Conservation (phyloP, 2,888 invertebrate genomes). For the Pharmacophagus antenor region DNA sequence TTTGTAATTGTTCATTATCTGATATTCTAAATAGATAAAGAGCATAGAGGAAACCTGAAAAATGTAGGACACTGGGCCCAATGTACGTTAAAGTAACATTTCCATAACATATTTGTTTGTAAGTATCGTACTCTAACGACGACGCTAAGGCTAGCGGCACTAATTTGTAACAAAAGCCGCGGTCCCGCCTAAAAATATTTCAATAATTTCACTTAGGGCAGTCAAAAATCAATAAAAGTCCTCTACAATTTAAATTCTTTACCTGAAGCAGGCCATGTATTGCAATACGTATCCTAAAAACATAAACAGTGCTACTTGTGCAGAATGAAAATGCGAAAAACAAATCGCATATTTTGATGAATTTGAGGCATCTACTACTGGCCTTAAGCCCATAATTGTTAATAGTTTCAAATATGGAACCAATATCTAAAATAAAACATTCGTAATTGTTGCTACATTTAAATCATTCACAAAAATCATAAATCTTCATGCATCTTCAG, state of each 20-base stretch:
- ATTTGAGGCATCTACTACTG: constrained; percentile 83
- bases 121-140: constrained; percentile 67
- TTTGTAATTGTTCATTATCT: constrained; percentile 91
- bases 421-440: constrained; percentile 80
- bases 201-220: neutral
- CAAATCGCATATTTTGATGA: constrained; percentile 81
- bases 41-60: constrained; percentile 86
- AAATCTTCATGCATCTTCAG: neutral
- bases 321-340: constrained; percentile 85
- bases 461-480: neutral
- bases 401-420: constrained; percentile 88
- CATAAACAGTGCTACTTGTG: constrained; percentile 84
- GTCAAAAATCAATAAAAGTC: neutral
- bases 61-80: constrained; percentile 86
- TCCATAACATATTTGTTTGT: constrained; percentile 85
- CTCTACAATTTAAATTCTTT: constrained; percentile 44
- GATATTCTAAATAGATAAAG: constrained; percentile 87
- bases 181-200: constrained; percentile 80
- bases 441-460: neutral
- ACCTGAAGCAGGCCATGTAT: constrained; percentile 90
- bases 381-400: constrained; percentile 87
- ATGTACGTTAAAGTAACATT: constrained; percentile 86
- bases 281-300: constrained; percentile 87
- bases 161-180: constrained; percentile 85
- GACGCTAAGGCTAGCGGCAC: constrained; percentile 68